Base-by-base conservation (phyloP, 30 jellyfish, hydroid and myxozoan species). In the Aurelia sp. region DNA sequence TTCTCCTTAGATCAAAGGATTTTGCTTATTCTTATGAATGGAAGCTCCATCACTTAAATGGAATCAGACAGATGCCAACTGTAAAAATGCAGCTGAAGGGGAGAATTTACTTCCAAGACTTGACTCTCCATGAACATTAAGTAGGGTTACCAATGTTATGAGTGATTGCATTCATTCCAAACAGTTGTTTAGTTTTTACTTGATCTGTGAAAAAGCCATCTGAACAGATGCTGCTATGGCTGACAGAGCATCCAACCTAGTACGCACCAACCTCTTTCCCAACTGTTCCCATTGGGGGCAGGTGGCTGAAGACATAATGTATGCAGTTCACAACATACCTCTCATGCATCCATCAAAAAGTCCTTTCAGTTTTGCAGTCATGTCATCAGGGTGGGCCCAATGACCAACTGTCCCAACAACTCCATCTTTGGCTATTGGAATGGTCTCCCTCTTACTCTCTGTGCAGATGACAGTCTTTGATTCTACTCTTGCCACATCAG, bases 401-500 rank as follows among this genome's bases (percentile, higher is more conserved):
- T 96, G 92, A 44, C 99, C 99, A 18, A 96, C 84, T 9, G 88
- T 76, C 18, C 98, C 98, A 7, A 76, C 83, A 69, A 88, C 92
- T 61, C 98, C 98, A 65, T 85, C 98, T 55, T 90, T 90, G 53
- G 96, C 91, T 47, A 72, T 72, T 52, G 99, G 98, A 40, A 96
- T 79, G 62, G 91, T 90, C 50, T 85, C 97, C 81, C 92, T 63
- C 81, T 76, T 90, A 79, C 86, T 83, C 66, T 90, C 92, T 8
- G 98, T 96, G 81, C 99, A 96, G 41, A 96, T 96, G 1, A 90
- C 85, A 3, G 99, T 96, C 78, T 88, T 86, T 10, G 97, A 86
- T 66, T 96, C 99, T 13, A 96, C 98, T 50, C 99, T 89, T 20
- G 99, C 99, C 13, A 96, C 99, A 79, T 96, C 99, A 44, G 97